Base-by-base conservation (phyloP, 2,113 vertebrate species). In the Myxocyprinus asiaticus region DNA sequence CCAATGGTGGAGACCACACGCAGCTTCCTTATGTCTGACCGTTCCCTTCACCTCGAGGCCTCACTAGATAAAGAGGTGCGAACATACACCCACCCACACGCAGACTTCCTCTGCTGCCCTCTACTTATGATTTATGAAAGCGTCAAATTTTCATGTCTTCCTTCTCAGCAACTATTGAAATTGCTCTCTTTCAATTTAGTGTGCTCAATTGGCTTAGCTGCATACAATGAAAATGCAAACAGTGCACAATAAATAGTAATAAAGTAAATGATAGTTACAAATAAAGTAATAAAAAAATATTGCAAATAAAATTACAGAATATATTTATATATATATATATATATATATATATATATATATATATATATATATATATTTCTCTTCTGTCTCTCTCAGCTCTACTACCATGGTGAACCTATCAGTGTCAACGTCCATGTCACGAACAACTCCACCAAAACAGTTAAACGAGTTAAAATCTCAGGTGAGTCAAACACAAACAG, bases 381-480 rank as follows among this genome's bases (percentile, higher is more conserved):
- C 44, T 42, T 56, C 15, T 47, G 14, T 55, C 3, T 45, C 56
- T 68, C 48, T 58, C 8, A 82, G 80, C 78, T 84, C 48, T 97
- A 97, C 81, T 97, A 93, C 80, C 92, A 87, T 0, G 96, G 95
- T 4, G 96, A 97, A 85, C 93, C 95, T 42, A 94, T 97, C 90
- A 95, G 86, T 51, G 94, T 96, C 85, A 97, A 97, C 4, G 95
- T 97, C 42, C 96, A 97, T 9, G 95, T 96, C 86, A 97, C 95
- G 87, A 96, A 97, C 92, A 97, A 97, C 89, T 96, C 96, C 79
- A 94, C 94, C 87, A 97, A 96, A 89, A 96, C 95, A 0, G 91
- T 97, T 56, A 97, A 96, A 90, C 94, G 94, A 82, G 92, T 96
- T 55, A 96, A 94, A 91, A 95, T 96, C 78, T 95, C 96, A 4